Percentiles rank a stretch among this genome's conserved stretches.
phyloP scores from a whole-genome alignment of 1,140 invertebrate species.

The Adelges cooleyi region DNA sequence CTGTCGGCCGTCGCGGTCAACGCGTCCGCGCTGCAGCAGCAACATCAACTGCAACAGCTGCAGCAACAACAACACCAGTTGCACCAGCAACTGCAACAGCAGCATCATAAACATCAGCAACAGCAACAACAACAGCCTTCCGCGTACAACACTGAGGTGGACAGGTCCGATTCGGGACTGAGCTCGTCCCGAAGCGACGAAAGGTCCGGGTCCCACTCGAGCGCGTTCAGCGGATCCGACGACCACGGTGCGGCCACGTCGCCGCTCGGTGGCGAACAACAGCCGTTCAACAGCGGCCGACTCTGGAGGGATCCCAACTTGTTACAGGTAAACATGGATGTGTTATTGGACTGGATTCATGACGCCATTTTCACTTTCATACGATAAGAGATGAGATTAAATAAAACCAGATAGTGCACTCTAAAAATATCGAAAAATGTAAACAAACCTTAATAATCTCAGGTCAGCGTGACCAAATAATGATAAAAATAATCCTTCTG shows the following conservation, averaged over 20 bases:
- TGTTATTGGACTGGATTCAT: too few relatives aligned
- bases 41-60: neutral
- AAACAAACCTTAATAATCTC: too few relatives aligned
- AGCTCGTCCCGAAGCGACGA: slow-evolving; percentile 58
- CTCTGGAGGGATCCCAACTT: slow-evolving; percentile 4
- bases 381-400: too few relatives aligned
- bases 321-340: neutral
- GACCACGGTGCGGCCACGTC: slow-evolving; percentile 37
- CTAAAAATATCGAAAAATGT: too few relatives aligned
- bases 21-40: neutral
- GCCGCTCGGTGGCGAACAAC: neutral
- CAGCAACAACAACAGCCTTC: neutral
- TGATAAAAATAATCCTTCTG: too few relatives aligned
- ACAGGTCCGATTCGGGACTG: slow-evolving; percentile 55
- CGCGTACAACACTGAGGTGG: slow-evolving; percentile 33
- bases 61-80: neutral
- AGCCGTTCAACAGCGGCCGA: neutral
- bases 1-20: too few relatives aligned
- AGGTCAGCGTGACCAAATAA: too few relatives aligned
- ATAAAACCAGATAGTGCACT: too few relatives aligned
- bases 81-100: too few relatives aligned
- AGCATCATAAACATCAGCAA: neutral
- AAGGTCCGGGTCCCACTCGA: slow-evolving; percentile 51
- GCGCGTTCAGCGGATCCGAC: slow-evolving; percentile 48
- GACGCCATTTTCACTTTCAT: too few relatives aligned